phyloP scores from a whole-genome alignment of 2,113 vertebrate genomes.

The Colaptes auratus region DNA sequence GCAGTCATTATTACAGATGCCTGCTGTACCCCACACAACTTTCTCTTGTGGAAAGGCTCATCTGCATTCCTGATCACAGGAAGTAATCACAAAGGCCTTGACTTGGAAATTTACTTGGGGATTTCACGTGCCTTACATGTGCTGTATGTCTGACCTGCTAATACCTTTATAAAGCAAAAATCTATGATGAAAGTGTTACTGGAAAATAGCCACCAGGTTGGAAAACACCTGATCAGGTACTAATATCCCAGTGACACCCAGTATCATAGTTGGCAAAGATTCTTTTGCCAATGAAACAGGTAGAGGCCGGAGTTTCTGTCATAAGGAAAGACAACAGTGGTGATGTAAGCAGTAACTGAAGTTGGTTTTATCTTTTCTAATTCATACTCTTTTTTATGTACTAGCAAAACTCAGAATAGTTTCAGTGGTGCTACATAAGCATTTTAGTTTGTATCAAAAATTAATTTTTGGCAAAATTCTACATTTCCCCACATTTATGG shows the following conservation, averaged over 20 bases:
- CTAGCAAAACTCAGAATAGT: neutral
- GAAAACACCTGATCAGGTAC: neutral
- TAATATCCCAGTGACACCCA: neutral
- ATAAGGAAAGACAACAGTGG: neutral
- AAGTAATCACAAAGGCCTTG: neutral
- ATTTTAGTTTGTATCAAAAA: neutral
- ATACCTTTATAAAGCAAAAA: neutral
- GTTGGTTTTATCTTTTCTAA: neutral
- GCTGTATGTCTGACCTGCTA: neutral
- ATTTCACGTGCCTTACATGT: neutral
- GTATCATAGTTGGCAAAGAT: neutral
- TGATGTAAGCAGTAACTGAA: neutral
- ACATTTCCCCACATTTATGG: rapidly evolving
- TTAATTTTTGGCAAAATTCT: neutral
- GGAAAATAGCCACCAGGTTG: neutral
- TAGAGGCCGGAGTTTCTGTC: neutral
- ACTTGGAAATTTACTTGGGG: neutral
- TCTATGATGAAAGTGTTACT: neutral
- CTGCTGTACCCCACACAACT: neutral
- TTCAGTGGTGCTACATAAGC: neutral
- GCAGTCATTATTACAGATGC: neutral
- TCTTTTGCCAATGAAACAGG: neutral
- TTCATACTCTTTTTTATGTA: neutral
- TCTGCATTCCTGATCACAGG: neutral
- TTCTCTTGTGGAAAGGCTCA: neutral